Evolutionary conservation across 1,140 invertebrate species (phyloP).

Genomic region (Lordiphosa stackelbergi): DNA sequence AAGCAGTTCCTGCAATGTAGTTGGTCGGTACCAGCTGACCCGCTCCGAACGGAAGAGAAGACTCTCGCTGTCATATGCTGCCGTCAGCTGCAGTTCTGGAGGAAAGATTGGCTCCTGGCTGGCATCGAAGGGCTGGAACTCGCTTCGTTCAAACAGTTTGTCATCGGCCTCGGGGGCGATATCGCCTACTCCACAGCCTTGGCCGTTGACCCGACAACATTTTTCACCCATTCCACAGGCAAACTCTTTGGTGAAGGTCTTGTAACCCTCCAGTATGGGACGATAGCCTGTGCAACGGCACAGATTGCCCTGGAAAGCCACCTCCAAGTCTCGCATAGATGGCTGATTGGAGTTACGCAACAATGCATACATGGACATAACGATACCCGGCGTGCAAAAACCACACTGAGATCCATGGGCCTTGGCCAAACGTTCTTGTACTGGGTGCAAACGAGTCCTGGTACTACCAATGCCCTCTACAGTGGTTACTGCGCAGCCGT

Average conservation of each 20-base stretch:
- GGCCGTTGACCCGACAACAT: conserved; percentile 66
- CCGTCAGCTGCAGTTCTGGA: conserved; percentile 87
- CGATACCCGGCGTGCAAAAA: conserved; percentile 94
- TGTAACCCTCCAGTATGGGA: conserved; percentile 92
- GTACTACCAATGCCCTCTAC: conserved; percentile 91
- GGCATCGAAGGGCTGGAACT: conserved; percentile 88
- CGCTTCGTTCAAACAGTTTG: conserved; percentile 81
- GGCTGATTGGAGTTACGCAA: conserved; percentile 83
- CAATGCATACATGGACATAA: conserved; percentile 95
- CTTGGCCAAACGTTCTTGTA: conserved; percentile 91
- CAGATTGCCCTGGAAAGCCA: conserved; percentile 92
- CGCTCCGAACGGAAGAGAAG: conserved; percentile 84
- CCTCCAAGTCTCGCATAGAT: conserved; percentile 86
- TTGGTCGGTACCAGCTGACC: conserved; percentile 90
- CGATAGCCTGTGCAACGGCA: conserved; percentile 94
- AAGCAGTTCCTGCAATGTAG: conserved; percentile 83
- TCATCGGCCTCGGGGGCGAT: conserved; percentile 64
- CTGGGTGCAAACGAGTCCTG: conserved; percentile 85
- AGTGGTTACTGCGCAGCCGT: conserved; percentile 91
- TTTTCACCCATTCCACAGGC: conserved; percentile 79
- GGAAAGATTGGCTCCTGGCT: conserved; percentile 97
- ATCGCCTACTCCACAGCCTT: conserved; percentile 41
- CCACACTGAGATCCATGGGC: conserved; percentile 94
- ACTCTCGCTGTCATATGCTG: conserved; percentile 81
- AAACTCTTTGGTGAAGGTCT: conserved; percentile 89